phyloP scores from a whole-genome alignment of 2,797 vertebrate species.

The Pristis pectinata region DNA sequence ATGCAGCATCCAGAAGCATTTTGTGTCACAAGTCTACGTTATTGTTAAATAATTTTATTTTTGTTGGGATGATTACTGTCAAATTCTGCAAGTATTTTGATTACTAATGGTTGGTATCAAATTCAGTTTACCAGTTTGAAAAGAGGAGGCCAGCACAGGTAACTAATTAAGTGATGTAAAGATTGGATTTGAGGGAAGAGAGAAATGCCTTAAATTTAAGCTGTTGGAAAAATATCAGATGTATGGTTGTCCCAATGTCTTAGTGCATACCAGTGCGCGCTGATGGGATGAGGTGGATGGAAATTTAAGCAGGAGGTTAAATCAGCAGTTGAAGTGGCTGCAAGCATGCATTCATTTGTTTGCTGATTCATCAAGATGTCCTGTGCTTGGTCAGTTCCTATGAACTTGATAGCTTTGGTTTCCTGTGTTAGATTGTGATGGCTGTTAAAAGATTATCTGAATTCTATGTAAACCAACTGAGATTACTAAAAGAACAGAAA shows the following conservation, averaged over 20 bases:
- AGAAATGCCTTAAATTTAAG: not conserved
- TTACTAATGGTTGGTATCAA: not conserved
- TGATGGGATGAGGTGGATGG: not conserved
- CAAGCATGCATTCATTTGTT: not conserved
- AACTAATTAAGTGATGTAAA: not conserved
- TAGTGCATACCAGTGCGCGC: not conserved
- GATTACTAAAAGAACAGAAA: not conserved
- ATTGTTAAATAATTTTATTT: not conserved
- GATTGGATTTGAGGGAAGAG: not conserved
- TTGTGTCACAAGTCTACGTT: not conserved
- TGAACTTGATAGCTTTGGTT: not conserved
- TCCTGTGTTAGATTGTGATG: not conserved
- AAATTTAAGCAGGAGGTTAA: not conserved
- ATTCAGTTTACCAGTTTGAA: not conserved
- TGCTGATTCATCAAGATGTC: not conserved
- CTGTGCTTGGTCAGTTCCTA: not conserved
- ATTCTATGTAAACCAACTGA: not conserved
- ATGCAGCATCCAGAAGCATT: not conserved
- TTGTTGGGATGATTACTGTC: not conserved
- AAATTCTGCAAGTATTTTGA: not conserved
- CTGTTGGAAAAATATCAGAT: not conserved
- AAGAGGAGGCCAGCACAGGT: not conserved
- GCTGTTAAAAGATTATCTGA: not conserved
- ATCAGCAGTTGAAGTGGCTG: not conserved
- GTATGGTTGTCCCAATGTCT: not conserved